Evolutionary conservation across 2,113 vertebrate species (phyloP).

Genomic region (Leucopsar rothschildi): DNA sequence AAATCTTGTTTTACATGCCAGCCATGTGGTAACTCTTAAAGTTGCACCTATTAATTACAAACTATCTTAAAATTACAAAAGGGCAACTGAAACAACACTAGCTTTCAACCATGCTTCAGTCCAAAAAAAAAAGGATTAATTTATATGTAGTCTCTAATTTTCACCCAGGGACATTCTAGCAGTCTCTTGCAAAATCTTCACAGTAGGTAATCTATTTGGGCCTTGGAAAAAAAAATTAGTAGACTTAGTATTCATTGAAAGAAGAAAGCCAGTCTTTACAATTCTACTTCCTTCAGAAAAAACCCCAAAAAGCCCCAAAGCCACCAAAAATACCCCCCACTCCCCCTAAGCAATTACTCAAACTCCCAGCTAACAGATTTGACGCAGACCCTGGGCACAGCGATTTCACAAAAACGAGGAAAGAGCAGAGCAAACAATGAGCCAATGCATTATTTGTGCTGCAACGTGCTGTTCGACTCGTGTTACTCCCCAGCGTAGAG

Average conservation of each 20-base stretch:
- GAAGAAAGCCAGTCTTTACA: neutral
- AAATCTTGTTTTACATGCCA: neutral
- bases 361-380: neutral
- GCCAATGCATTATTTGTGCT: neutral
- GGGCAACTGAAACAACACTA: neutral
- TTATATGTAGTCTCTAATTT: neutral
- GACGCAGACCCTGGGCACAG: neutral
- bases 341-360: neutral
- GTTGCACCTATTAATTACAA: constrained; percentile 25
- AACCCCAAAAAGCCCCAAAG: fast-evolving
- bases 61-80: constrained; percentile 14
- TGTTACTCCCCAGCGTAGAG: neutral
- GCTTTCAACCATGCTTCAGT: neutral
- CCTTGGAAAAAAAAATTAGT: neutral
- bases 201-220: constrained; percentile 30
- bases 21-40: constrained; percentile 15
- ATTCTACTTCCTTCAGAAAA: neutral
- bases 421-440: neutral
- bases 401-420: neutral
- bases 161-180: neutral
- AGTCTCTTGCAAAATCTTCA: constrained; percentile 10
- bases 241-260: neutral
- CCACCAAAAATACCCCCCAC: neutral
- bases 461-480: neutral
- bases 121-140: constrained; percentile 40